A percentile compares a stretch with the other conserved stretches of the same genome.
Evolutionary conservation across 2,113 vertebrate genomes (phyloP).

Genomic region (Cnemophilus loriae): DNA sequence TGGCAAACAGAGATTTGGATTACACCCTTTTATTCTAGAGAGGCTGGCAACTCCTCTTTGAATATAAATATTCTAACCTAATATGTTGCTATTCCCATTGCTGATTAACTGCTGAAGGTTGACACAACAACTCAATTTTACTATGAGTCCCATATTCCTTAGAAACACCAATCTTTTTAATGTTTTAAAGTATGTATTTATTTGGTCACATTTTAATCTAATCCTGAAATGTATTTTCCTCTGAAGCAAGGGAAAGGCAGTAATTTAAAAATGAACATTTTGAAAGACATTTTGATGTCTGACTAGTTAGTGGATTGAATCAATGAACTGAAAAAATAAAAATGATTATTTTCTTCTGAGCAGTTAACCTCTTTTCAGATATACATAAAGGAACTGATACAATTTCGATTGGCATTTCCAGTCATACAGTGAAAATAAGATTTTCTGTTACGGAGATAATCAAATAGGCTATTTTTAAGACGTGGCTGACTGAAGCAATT

Average conservation of each 20-base stretch:
- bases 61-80: background rate
- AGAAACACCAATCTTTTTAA: background rate
- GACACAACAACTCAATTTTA: background rate
- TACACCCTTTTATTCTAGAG: background rate
- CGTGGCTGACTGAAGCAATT: slow-evolving; percentile 6
- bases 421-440: background rate
- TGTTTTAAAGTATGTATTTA: background rate
- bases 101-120: background rate
- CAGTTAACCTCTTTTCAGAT: background rate
- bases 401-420: background rate
- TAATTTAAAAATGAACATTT: background rate
- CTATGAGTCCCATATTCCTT: background rate
- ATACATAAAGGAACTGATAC: background rate
- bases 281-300: background rate
- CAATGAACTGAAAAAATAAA: background rate
- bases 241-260: background rate
- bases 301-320: background rate
- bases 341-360: background rate
- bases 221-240: background rate
- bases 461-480: slow-evolving; percentile 28
- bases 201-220: background rate
- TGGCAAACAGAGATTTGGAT: background rate
- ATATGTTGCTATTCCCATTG: background rate
- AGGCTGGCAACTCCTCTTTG: background rate
- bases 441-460: slow-evolving; percentile 20